phyloP scores from a whole-genome alignment of 1,140 invertebrate species.

The Drosophila sp. region DNA sequence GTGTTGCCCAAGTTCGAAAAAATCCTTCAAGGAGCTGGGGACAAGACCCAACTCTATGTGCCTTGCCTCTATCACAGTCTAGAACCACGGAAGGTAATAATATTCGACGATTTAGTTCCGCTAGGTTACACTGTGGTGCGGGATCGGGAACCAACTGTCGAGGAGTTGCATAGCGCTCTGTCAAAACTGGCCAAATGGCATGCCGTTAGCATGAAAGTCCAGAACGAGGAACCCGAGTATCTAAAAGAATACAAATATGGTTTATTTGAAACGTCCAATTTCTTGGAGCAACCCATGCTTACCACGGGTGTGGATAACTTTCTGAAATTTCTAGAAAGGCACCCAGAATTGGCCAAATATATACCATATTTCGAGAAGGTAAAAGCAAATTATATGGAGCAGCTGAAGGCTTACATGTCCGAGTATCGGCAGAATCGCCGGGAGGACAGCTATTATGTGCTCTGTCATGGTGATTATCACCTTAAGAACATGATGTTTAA shows the following conservation, averaged over 20 bases:
- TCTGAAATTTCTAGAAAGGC: constrained; percentile 6
- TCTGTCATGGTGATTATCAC: constrained; percentile 58
- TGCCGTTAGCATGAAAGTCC: constrained; percentile 57
- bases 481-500: constrained; percentile 61
- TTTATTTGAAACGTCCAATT: constrained; percentile 17
- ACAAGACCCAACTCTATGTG: constrained; percentile 34
- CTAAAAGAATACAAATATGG: constrained; percentile 50
- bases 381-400: neutral
- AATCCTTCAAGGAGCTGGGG: constrained; percentile 45
- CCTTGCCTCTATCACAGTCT: constrained; percentile 54
- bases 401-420: neutral
- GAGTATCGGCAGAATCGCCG: constrained; percentile 32
- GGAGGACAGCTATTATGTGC: constrained; percentile 25
- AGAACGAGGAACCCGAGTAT: constrained; percentile 44
- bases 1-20: constrained; percentile 60
- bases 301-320: constrained; percentile 41
- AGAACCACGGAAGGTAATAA: constrained; percentile 48
- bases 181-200: constrained; percentile 66
- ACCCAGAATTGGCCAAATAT: constrained; percentile 17
- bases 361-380: constrained; percentile 19
- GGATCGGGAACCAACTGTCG: constrained; percentile 25
- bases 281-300: constrained; percentile 32
- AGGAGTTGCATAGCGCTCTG: constrained; percentile 43
- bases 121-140: constrained; percentile 47
- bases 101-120: constrained; percentile 63